These are phyloP conservation scores for Gallinago media DNA, from an alignment of 2,113 vertebrate species.

Conservation along the genomic window DNA sequence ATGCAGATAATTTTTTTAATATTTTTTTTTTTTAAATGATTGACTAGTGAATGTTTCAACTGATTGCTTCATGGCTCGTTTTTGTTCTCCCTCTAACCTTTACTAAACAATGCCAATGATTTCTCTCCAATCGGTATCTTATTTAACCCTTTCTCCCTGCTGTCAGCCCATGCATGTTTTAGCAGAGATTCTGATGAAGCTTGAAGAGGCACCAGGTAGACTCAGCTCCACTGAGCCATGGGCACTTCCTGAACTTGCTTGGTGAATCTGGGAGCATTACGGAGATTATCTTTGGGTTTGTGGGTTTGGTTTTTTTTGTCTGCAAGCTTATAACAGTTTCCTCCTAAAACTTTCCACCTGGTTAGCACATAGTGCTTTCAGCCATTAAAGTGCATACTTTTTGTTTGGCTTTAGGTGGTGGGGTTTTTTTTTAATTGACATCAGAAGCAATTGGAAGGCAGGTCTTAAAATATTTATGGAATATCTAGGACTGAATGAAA, in stretches of 20 bases:
- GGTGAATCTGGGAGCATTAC: constrained; percentile 2
- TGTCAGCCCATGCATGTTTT: constrained; percentile 6
- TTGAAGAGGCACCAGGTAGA: not conserved
- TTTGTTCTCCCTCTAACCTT: constrained; percentile 57
- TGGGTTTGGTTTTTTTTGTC: constrained; percentile 12
- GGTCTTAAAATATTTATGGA: not conserved
- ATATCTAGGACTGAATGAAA: not conserved
- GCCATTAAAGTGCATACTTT: constrained; percentile 22
- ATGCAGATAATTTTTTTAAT: not conserved
- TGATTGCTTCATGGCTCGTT: not conserved
- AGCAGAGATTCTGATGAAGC: not conserved
- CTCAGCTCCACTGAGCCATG: constrained; percentile 18
- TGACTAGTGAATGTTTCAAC: not conserved
- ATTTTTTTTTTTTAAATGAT: not conserved
- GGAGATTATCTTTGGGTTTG: constrained; percentile 8
- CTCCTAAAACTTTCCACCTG: not conserved
- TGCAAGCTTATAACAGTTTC: constrained; percentile 59
- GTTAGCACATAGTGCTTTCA: not conserved
- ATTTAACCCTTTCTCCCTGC: not conserved
- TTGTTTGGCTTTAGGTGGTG: not conserved
- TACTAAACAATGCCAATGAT: constrained; percentile 51
- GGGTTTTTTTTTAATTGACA: not conserved
- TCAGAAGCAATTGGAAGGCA: not conserved
- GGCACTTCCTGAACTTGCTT: constrained; percentile 56
- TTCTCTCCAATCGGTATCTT: not conserved